Evolutionary conservation across 2,797 vertebrate genomes (phyloP), one percentile per base, ranked within the genome.

Genomic region (Alcedo quadribrachys): DNA sequence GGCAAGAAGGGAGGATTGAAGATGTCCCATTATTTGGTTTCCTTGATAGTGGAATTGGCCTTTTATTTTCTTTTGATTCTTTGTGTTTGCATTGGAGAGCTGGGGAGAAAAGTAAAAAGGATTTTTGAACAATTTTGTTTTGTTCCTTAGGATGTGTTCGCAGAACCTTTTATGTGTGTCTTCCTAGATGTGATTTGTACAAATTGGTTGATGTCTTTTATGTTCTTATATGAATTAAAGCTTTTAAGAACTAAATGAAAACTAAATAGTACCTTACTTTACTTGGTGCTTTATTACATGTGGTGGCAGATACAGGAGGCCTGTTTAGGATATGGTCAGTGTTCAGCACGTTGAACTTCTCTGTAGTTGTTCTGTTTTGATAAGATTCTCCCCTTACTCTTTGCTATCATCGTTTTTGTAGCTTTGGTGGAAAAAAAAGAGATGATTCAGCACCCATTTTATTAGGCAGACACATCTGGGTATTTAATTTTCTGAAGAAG

Each of bases 401-500:
- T 89, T 73, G 51, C 9, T 92, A 21, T 90, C 17, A 20, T 89
- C 88, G 51, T 94, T 97, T 94, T 63, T 94, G 40, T 32, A 85
- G 70, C 42, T 96, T 91, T 68, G 53, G 84, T 66, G 87, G 80
- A 85, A 81, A 71, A 92, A 71, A 92, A 81, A 17, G 7, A 76
- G 22, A 81, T 67, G 17, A 71, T 90, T 85, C 65, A 92, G 57
- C 33, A 33, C n/a, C 48, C 8, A 35, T 90, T 83, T 89, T 87
- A 87, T 95, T 92, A 87, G 85, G 77, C 62, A 81, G 86, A 53
- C 11, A 48, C 83, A 92, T 88, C 87, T 95, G 93, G 74, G 71
- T 84, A 95, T 94, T 94, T 63, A 85, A 68, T 97, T 95, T 96
- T 92, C 74, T 95, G 60, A 67, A 90, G 55, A 93, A 93, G 63